Evolutionary conservation across 1,140 invertebrate genomes (phyloP).

Genomic region (Bombus superbus): DNA sequence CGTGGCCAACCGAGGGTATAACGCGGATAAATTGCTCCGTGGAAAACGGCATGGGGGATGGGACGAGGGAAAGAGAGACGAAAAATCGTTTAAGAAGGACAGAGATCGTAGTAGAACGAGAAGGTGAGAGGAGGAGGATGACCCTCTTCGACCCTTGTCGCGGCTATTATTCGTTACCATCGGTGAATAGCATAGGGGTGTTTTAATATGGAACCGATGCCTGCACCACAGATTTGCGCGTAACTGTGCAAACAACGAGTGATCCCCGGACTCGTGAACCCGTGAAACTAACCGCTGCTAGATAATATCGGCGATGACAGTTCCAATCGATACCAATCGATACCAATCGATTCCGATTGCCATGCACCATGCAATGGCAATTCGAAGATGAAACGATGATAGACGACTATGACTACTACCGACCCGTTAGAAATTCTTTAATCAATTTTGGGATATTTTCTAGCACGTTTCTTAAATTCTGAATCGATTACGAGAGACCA

Average conservation of each 20-base stretch:
- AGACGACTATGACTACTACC: no score
- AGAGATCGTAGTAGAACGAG: conserved; percentile 30
- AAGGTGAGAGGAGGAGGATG: conserved; percentile 16
- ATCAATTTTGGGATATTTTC: no score
- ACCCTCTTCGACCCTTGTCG: conserved; percentile 52
- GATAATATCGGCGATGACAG: conserved; percentile 47
- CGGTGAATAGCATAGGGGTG: conserved; percentile 52
- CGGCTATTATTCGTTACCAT: conserved; percentile 67
- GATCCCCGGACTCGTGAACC: conserved; percentile 25
- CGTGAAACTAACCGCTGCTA: conserved; percentile 39
- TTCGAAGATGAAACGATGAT: neutral
- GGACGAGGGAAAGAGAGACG: conserved; percentile 10
- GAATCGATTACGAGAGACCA: no score
- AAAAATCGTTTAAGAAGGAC: conserved; percentile 14
- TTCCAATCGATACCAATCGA: conserved; percentile 36
- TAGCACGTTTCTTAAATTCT: no score
- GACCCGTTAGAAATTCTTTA: no score
- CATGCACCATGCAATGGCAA: no score
- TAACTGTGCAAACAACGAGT: conserved; percentile 58
- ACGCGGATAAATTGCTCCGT: conserved; percentile 82
- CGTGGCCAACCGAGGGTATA: conserved; percentile 81
- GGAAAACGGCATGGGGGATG: conserved; percentile 67
- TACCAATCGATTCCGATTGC: conserved; percentile 16
- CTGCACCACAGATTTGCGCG: conserved; percentile 53
- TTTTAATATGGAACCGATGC: conserved; percentile 62